These are phyloP conservation scores for Patiria miniata DNA, from an alignment of 35 echinoderm and acorn worm genomes.

Conservation along the genomic window DNA sequence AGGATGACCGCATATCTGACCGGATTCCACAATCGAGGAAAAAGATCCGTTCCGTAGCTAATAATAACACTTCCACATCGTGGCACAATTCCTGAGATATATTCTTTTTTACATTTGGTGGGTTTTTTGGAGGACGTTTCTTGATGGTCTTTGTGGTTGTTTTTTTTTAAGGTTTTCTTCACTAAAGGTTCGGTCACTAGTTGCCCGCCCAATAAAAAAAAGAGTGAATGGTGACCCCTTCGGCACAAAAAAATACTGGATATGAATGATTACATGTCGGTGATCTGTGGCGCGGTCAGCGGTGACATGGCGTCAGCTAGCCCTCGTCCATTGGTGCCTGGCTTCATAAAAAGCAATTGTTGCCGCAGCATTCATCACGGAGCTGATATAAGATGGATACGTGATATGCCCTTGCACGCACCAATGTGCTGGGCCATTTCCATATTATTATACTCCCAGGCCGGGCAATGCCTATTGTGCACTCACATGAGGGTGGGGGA, in stretches of 20 bases:
- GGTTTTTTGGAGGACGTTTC: too few relatives aligned
- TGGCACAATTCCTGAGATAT: background rate
- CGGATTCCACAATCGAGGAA: too few relatives aligned
- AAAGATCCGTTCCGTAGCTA: too few relatives aligned
- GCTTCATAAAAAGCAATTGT: slow-evolving; percentile 22
- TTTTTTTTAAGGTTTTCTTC: too few relatives aligned
- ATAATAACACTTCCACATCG: background rate
- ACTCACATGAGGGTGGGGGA: background rate
- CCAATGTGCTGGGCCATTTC: slow-evolving; percentile 21
- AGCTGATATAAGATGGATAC: background rate
- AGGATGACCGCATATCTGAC: too few relatives aligned
- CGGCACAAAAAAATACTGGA: background rate
- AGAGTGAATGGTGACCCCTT: background rate
- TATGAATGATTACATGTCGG: background rate
- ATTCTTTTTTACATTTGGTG: too few relatives aligned
- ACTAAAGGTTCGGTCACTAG: background rate
- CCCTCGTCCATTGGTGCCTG: slow-evolving; percentile 3
- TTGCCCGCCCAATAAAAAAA: too few relatives aligned
- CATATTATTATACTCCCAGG: background rate
- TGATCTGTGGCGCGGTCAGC: background rate
- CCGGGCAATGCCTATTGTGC: background rate
- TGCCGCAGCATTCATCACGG: slow-evolving; percentile 4
- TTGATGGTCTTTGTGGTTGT: too few relatives aligned
- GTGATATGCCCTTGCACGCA: background rate
- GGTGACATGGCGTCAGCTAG: background rate